Percentiles rank a stretch among this genome's conserved stretches.
phyloP scores from a whole-genome alignment of 2,888 invertebrate species.

The Stenichneumon culpator region DNA sequence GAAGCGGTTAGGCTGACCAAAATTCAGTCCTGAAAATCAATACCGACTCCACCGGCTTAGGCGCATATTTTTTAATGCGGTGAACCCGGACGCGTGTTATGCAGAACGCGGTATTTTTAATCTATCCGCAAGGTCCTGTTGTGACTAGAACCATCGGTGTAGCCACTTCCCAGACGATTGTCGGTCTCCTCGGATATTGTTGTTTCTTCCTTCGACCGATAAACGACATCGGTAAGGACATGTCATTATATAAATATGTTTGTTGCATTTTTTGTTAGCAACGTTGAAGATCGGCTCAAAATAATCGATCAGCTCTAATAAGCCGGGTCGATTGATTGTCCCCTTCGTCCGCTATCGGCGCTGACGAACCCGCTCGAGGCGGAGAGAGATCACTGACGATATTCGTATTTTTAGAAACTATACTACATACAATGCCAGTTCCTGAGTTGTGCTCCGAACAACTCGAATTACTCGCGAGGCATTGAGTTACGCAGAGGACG shows the following conservation, averaged over 20 bases:
- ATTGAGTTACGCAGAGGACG: constrained; percentile 42
- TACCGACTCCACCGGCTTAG: not conserved
- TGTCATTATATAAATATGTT: not conserved
- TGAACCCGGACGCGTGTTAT: not conserved
- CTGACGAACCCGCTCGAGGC: not conserved
- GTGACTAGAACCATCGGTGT: not conserved
- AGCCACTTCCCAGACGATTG: not conserved
- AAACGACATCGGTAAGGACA: not conserved
- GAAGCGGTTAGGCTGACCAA: not conserved
- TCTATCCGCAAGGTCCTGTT: constrained; percentile 54
- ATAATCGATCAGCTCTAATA: not conserved
- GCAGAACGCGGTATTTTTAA: constrained; percentile 7
- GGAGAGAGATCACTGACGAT: constrained; percentile 1
- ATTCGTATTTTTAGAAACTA: constrained; percentile 35
- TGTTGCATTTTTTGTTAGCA: not conserved
- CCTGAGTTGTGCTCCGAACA: not conserved
- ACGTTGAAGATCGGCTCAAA: too few species aligned
- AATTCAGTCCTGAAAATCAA: constrained; percentile 7
- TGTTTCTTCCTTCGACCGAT: not conserved
- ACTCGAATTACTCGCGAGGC: constrained; percentile 39
- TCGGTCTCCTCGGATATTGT: not conserved
- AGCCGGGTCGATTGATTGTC: constrained; percentile 25
- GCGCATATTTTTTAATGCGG: constrained; percentile 6
- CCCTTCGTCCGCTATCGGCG: constrained; percentile 18
- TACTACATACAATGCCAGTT: constrained; percentile 11